Conservation (phyloP, 2,797 vertebrate genomes). For the Sphenopsis melanotis region DNA sequence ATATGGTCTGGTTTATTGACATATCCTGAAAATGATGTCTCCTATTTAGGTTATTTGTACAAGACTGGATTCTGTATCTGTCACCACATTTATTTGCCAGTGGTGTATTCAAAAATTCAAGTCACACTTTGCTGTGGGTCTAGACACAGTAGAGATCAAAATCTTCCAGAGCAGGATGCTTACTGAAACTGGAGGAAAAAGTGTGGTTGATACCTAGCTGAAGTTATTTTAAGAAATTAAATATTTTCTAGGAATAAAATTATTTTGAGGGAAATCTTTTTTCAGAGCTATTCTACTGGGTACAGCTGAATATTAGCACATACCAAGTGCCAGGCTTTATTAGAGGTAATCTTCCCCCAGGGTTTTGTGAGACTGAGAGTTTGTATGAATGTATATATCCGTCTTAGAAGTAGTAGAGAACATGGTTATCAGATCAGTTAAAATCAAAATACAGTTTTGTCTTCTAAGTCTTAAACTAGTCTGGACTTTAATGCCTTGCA, state of each 20-base stretch:
- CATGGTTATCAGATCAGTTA: background rate
- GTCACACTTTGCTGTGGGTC: background rate
- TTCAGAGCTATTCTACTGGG: background rate
- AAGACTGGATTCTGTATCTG: background rate
- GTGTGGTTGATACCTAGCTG: background rate
- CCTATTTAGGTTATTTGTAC: background rate
- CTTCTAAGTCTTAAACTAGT: background rate
- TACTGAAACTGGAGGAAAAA: background rate
- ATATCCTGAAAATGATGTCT: background rate
- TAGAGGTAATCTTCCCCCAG: background rate
- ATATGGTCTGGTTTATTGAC: background rate
- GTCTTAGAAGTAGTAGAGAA: background rate
- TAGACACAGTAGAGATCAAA: background rate
- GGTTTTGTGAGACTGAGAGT: background rate
- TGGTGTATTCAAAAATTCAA: background rate
- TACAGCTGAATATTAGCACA: background rate
- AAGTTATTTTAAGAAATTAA: background rate
- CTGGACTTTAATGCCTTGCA: background rate
- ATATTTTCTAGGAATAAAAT: background rate
- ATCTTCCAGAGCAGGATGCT: background rate
- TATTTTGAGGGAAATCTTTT: background rate
- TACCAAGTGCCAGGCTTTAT: background rate
- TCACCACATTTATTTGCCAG: background rate
- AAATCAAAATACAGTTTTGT: background rate
- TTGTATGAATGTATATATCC: background rate